Conservation (phyloP, 2,888 invertebrate genomes). For the Rhyacophila evoluta region DNA sequence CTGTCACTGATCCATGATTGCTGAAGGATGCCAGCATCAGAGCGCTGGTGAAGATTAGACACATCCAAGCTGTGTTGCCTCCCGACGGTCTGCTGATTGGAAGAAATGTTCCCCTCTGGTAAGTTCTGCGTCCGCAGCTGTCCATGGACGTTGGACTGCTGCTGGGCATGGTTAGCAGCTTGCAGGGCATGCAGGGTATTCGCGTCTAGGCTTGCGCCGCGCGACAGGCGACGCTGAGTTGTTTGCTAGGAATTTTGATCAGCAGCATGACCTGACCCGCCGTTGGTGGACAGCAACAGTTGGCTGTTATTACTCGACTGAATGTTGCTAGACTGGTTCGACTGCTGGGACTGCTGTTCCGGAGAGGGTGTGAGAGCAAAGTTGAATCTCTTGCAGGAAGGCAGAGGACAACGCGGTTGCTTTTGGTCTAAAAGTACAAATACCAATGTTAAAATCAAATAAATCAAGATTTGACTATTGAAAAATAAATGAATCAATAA, state of each 20-base stretch:
- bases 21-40: not conserved
- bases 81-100: not conserved
- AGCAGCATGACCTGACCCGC: constrained; percentile 23
- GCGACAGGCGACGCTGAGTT: constrained; percentile 53
- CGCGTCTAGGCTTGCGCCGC: constrained; percentile 55
- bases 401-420: not conserved
- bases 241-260: constrained; percentile 51
- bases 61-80: constrained; percentile 5
- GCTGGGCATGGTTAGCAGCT: constrained; percentile 51
- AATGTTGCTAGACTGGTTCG: constrained; percentile 58
- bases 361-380: constrained; percentile 35
- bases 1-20: not conserved
- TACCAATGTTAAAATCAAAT: not conserved
- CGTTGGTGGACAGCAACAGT: not conserved
- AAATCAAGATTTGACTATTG: not conserved
- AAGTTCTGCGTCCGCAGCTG: not conserved
- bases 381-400: constrained; percentile 51
- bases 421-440: not conserved
- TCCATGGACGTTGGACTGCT: constrained; percentile 54
- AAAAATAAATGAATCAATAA: no score
- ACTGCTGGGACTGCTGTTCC: constrained; percentile 48
- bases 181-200: constrained; percentile 56
- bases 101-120: not conserved
- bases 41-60: not conserved
- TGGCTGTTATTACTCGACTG: constrained; percentile 56